Percentiles rank a stretch among this genome's conserved stretches.
These are phyloP conservation scores for Noctilio leporinus DNA, from an alignment of 2,113 vertebrate genomes.

Conservation along the genomic window DNA sequence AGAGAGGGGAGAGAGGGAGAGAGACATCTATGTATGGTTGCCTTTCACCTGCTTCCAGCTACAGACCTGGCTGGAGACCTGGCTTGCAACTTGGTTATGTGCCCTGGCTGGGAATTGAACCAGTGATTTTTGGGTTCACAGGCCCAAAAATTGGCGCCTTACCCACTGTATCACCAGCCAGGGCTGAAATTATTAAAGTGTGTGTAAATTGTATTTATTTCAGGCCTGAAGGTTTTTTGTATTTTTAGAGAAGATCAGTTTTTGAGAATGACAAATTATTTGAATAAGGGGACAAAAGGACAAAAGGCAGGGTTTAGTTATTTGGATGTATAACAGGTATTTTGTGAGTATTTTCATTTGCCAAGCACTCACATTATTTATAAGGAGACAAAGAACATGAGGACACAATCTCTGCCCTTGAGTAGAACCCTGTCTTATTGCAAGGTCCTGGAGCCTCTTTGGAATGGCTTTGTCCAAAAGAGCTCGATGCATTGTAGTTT, in stretches of 20 bases:
- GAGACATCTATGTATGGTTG: too few species aligned
- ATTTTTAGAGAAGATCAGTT: not conserved
- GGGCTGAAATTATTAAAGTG: too few species aligned
- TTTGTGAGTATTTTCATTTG: not conserved
- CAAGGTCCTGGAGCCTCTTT: not conserved
- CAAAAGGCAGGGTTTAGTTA: not conserved
- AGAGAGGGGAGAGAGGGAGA: too few species aligned
- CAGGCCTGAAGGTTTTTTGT: not conserved
- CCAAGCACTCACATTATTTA: not conserved
- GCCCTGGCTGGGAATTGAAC: too few species aligned
- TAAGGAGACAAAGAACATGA: not conserved
- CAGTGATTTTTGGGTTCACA: too few species aligned
- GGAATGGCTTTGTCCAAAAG: not conserved
- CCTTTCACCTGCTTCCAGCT: too few species aligned
- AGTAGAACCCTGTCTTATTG: not conserved
- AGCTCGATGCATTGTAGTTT: not conserved
- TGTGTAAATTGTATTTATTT: not conserved
- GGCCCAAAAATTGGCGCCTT: too few species aligned
- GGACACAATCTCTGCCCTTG: not conserved
- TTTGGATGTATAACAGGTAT: not conserved
- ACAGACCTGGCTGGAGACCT: too few species aligned
- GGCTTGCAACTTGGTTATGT: too few species aligned
- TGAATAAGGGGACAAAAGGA: not conserved
- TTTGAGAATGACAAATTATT: not conserved
- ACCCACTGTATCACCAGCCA: too few species aligned